phyloP scores from a whole-genome alignment of 2,113 vertebrate genomes.

The Lethenteron reissneri region DNA sequence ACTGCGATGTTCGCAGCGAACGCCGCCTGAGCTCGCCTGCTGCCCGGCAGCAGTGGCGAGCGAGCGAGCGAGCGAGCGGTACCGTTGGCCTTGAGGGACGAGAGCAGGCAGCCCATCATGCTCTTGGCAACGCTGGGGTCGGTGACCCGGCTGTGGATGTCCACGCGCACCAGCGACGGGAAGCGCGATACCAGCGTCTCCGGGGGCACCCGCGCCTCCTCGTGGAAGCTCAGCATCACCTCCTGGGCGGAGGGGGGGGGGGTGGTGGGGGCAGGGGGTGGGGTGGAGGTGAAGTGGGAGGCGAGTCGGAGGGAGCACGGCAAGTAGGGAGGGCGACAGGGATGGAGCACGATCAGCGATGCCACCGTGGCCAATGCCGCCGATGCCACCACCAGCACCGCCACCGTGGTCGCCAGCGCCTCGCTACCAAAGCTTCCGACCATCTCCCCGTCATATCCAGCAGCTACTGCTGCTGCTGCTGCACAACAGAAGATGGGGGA shows the following conservation, averaged over 20 bases:
- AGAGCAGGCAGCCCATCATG: conserved; percentile 96
- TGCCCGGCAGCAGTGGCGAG: neutral
- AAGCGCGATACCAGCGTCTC: conserved; percentile 87
- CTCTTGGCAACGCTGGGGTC: conserved; percentile 97
- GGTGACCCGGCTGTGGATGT: conserved; percentile 88
- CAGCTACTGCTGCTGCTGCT: no score
- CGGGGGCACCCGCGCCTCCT: conserved; percentile 71
- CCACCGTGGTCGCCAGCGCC: no score
- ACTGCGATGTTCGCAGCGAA: neutral
- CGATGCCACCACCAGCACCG: no score
- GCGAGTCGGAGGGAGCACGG: no score
- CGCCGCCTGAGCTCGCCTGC: neutral
- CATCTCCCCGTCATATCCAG: no score
- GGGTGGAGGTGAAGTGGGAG: no score
- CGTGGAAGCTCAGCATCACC: conserved; percentile 95
- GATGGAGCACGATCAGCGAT: no score
- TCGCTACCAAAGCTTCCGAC: no score
- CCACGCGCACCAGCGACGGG: conserved; percentile 87
- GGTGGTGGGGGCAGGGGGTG: neutral
- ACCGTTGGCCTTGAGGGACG: conserved; percentile 92
- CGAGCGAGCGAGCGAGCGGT: conserved; percentile 8
- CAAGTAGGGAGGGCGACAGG: no score
- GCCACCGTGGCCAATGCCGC: no score
- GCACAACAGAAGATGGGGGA: no score
- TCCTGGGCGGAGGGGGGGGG: conserved; percentile 33